Conservation (phyloP, 2,888 invertebrate genomes). For the Caenorhabditis parvicauda region DNA sequence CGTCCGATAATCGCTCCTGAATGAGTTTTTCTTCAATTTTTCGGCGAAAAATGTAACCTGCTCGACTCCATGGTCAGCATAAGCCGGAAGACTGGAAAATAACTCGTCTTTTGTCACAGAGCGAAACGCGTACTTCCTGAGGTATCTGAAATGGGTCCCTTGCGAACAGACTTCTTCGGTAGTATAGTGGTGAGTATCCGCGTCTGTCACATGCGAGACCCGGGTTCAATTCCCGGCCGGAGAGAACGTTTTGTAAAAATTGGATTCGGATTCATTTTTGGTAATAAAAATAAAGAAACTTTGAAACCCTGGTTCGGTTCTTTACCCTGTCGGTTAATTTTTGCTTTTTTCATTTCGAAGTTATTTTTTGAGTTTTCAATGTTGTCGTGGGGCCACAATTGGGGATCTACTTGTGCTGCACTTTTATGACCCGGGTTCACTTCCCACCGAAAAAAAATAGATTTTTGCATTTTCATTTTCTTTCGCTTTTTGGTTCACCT, state of each 20-base stretch:
- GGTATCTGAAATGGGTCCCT: slow-evolving; percentile 39
- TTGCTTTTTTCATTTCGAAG: neutral
- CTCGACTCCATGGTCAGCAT: slow-evolving; percentile 58
- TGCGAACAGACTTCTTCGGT: too few species aligned
- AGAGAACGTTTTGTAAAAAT: too few species aligned
- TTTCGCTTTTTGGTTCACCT: slow-evolving; percentile 14
- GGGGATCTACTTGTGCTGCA: too few species aligned
- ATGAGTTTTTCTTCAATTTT: slow-evolving; percentile 9
- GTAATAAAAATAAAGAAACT: too few species aligned
- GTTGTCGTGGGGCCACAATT: too few species aligned
- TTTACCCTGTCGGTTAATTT: too few species aligned
- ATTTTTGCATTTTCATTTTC: neutral
- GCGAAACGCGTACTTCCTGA: slow-evolving; percentile 48
- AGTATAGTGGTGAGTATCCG: slow-evolving; percentile 69
- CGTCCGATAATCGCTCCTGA: slow-evolving; percentile 24
- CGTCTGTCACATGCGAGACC: slow-evolving; percentile 68
- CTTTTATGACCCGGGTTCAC: too few species aligned
- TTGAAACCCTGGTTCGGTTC: too few species aligned
- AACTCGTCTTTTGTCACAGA: slow-evolving; percentile 49
- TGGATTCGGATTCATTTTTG: too few species aligned
- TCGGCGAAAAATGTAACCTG: slow-evolving; percentile 17
- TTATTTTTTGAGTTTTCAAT: neutral
- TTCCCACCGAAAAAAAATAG: too few species aligned
- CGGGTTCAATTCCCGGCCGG: slow-evolving; percentile 68
- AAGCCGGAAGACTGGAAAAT: slow-evolving; percentile 50